Evolutionary conservation across 1,140 invertebrate species (phyloP).

Genomic region (Monomorium pharaonis): DNA sequence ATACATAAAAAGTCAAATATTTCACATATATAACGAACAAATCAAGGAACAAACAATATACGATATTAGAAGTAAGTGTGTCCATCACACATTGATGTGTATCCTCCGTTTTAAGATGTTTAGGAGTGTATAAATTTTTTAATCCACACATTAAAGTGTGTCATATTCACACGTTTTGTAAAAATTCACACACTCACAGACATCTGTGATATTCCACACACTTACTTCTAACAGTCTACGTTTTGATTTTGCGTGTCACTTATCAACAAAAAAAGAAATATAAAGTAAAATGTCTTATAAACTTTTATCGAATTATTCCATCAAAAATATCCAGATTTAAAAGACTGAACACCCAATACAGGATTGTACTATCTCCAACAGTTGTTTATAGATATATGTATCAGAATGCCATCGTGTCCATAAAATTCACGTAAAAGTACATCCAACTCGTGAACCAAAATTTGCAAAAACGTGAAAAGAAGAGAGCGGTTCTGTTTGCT

Average conservation of each 20-base stretch:
- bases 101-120: no score
- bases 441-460: slow-evolving; percentile 37
- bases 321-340: neutral
- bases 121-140: no score
- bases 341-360: slow-evolving; percentile 16
- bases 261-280: neutral
- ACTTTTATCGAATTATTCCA: neutral
- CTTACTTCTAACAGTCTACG: no score
- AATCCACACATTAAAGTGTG: no score
- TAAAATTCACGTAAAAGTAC: neutral
- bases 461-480: slow-evolving; percentile 48
- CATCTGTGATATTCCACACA: no score
- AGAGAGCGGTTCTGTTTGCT: slow-evolving; percentile 10
- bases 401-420: neutral
- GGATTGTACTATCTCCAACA: neutral
- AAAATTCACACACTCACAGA: no score
- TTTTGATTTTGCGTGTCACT: neutral
- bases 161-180: no score
- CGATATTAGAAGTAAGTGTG: no score
- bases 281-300: neutral
- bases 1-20: neutral
- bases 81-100: no score
- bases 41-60: neutral
- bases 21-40: neutral
- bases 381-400: neutral